Evolutionary conservation across 2,113 vertebrate genomes (phyloP), one percentile per base, ranked within the genome.

Genomic region (Sclerurus mexicanus): DNA sequence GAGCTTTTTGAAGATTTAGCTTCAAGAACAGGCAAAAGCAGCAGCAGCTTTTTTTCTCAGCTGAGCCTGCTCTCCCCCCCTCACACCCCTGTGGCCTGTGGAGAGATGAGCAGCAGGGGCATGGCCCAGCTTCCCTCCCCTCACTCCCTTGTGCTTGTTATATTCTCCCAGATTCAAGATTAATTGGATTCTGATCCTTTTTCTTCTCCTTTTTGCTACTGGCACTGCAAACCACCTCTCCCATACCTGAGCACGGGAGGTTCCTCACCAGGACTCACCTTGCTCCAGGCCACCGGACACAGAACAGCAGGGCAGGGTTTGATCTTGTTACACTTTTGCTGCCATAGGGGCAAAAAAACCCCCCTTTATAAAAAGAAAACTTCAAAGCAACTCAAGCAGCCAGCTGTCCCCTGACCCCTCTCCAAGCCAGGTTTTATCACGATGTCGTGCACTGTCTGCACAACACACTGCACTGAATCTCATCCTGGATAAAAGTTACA

Each of bases 351-450:
- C 7, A 5, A 63, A 33, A 80, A 47, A 22, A 9, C 27, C 7
- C 58, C 58, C 60, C 22, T 72, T 82, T 28, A 68, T 66, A 66
- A 75, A 82, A 74, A 67, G 35, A 82, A 44, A 81, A 76, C 74
- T 91, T 79, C 86, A 93, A 92, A 94, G 90, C 24, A 72, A 64
- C 10, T 46, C 60, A 25, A 69, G 76, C 72, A 82, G 62, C 2
- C 25, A 75, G 77, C 23, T 84, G 49, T 92, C 8, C 58, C 63
- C 52, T 3, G 22, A 44, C 40, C 56, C 21, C 19, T 50, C 60
- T n/a, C 60, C 58, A 69, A 46, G 44, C 53, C 21, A n/a, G 64
- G 40, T 28, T 81, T 67, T 27, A 64, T 62, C 25, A 63, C 27
- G 44, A 53, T 28, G 83, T 12, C 40, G 66, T 1, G 23, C 30